These are phyloP conservation scores for Anolis carolinensis DNA, from an alignment of 2,113 vertebrate genomes.

Conservation along the genomic window DNA sequence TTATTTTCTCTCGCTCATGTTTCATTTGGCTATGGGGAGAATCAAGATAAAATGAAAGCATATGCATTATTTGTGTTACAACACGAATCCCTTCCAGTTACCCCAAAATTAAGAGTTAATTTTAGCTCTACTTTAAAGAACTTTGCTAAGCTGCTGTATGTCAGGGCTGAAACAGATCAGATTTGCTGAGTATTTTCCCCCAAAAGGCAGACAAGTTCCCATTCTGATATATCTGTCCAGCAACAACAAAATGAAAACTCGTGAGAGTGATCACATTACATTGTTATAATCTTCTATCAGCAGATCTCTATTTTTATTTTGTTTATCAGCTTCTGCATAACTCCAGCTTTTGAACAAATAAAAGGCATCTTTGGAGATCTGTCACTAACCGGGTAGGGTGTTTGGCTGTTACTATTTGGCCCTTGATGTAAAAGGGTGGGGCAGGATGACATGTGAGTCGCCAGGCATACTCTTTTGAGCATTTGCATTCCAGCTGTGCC, in stretches of 20 bases:
- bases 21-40: not conserved
- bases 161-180: not conserved
- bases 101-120: not conserved
- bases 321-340: not conserved
- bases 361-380: not conserved
- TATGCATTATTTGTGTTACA: not conserved
- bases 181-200: too few species aligned
- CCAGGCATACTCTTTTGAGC: not conserved
- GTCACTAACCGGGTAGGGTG: rapidly evolving
- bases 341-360: not conserved
- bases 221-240: not conserved
- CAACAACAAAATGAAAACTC: not conserved
- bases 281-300: not conserved
- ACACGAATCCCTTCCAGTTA: not conserved
- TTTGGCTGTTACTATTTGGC: not conserved
- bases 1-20: conserved; percentile 25
- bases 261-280: not conserved
- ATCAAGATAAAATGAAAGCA: not conserved
- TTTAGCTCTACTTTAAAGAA: conserved; percentile 1
- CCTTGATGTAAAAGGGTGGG: conserved; percentile 9
- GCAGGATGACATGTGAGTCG: not conserved
- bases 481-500: not conserved
- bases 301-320: not conserved
- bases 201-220: not conserved
- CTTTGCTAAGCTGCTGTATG: not conserved